phyloP scores from a whole-genome alignment of 2,113 vertebrate genomes.

The Circaetus gallicus region DNA sequence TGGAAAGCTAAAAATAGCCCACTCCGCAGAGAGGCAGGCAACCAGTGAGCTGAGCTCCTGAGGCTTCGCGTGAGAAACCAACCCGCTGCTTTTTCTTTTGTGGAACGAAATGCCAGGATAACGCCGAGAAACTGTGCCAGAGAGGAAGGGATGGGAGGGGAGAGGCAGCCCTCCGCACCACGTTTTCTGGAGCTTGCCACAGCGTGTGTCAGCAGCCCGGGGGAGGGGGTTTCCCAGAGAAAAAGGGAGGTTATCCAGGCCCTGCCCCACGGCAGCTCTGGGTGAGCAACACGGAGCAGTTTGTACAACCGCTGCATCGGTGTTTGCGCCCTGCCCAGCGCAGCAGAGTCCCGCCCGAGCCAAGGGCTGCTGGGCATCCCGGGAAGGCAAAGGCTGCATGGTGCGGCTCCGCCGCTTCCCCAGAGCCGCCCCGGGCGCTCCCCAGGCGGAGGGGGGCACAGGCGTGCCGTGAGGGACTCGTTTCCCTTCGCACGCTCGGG shows the following conservation, averaged over 20 bases:
- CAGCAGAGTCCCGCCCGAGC: background rate
- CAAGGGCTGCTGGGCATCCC: background rate
- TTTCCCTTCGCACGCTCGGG: accelerated
- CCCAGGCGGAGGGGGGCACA: background rate
- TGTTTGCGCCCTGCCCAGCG: background rate
- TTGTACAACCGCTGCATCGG: accelerated
- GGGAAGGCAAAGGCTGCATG: background rate
- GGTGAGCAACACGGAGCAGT: accelerated
- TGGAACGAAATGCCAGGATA: background rate
- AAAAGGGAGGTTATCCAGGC: background rate
- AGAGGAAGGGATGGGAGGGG: background rate
- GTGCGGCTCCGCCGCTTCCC: background rate
- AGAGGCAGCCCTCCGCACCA: background rate
- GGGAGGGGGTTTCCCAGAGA: background rate
- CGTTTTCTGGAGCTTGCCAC: background rate
- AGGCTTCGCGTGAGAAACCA: background rate
- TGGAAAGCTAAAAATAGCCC: constrained; percentile 19
- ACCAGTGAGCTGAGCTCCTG: background rate
- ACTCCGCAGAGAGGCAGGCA: background rate
- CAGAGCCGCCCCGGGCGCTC: accelerated
- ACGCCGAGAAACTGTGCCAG: accelerated
- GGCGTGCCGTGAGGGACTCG: accelerated
- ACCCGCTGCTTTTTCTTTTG: background rate
- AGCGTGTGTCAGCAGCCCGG: background rate
- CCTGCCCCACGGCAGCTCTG: background rate